Evolutionary conservation across 2,113 vertebrate genomes (phyloP), one percentile per base, ranked within the genome.

Genomic region (Falcunculus frontatus): DNA sequence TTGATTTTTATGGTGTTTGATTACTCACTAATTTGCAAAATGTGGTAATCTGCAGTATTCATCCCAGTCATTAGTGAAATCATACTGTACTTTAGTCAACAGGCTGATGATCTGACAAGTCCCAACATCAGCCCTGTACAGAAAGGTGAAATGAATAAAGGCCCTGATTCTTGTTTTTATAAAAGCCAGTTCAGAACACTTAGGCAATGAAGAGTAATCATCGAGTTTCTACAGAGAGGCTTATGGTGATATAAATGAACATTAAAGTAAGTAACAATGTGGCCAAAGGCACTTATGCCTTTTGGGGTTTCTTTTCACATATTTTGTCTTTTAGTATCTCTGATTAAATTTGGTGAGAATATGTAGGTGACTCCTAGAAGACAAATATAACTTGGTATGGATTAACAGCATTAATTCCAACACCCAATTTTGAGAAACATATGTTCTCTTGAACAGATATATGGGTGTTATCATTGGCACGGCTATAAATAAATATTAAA

Each of bases 11-110:
- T 94, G 60, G 88, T 84, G 57, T 95, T 94, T 96, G 95, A 96
- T 95, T 96, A 93, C 92, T 94, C 73, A 62, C 92, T 95, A 96
- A 96, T 96, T 96, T 96, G 92, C 76, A 96, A 94, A 97, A 96
- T 87, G 88, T 90, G 62, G 62, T 82, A 89, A 96, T 96, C 86
- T 94, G 84, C 89, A 93, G 69, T 39, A 55, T 90, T 65, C 96
- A 89, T 93, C 82, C 87, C 91, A 91, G 75, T 81, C 93, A 87
- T 95, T 96, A 94, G 76, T 82, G 88, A 96, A 96, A 93, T 94
- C 86, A 75, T 79, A 93, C 90, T 84, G 56, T 72, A 93, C 80
- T 84, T 67, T 35, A 95, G 80, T 94, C 88, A 94, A 86, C 94
- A 89, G 95, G 83, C 86, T 89, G 95, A 84, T 64, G 84, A 95